Evolutionary conservation across 1,140 invertebrate genomes (phyloP), one percentile per base, ranked within the genome.

Genomic region (Drosophila burlai): DNA sequence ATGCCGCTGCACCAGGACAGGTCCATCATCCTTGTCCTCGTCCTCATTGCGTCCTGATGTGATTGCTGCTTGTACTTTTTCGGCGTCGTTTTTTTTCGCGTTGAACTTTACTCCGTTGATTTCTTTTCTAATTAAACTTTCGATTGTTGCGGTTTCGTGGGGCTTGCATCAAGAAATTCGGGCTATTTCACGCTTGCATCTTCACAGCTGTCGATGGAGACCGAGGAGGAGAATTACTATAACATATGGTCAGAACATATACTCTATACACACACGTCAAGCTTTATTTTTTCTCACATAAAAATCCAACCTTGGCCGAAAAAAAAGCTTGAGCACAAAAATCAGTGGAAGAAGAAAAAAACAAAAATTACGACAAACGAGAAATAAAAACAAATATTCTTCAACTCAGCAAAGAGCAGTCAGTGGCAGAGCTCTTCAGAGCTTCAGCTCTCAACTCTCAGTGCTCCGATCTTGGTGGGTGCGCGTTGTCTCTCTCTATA

Each of bases 281-380:
- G 64, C 58, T 64, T 81, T 81, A 71, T 71, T 78, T 69, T 57
- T 79, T 69, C 40, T 79, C 58, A 61, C 75, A 79, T 72, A 81
- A 66, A 79, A 81, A 81, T 63, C 78, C 69, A 81, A 85, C 85
- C 85, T 89, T 89, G 85, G 85, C 85, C 85, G 79, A 90, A 73
- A 85, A 73, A 85, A 69, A 68, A 67, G 42, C 29, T 55, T 55
- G 52, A 55, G 34, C 52, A 57, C 50, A n/a, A 38, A 57, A 74
- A 54, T 57, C 54, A 43, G 49, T 52, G 47, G n/a, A 36, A 13
- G n/a, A 15, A 36, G 11, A 38, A 21, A 26, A 31, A 36, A 47
- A 6, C 3, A 24, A 24, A 36, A 67, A 5, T 5, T n/a, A 31
- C 36, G 45, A 8, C 2, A n/a, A 42, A n/a, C 15, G 15, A n/a